A percentile compares a stretch with the other conserved stretches of the same genome.
phyloP scores from a whole-genome alignment of 2,888 invertebrate genomes.

The Cremastinae sp. region DNA sequence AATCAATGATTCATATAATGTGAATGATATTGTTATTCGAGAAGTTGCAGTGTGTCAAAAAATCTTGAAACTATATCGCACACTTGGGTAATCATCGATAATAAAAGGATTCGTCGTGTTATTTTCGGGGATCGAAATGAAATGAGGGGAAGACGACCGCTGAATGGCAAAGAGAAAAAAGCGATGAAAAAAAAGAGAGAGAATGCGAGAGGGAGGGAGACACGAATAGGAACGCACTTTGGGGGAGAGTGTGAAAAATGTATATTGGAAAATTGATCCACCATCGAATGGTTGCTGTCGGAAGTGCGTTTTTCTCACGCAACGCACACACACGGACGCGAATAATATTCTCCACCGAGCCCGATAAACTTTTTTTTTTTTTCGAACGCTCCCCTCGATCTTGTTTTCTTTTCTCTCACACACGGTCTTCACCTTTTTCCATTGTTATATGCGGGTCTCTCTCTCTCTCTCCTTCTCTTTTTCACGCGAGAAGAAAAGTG shows the following conservation, averaged over 20 bases:
- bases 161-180: background rate
- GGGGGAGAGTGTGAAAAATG: conserved; percentile 13
- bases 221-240: conserved; percentile 11
- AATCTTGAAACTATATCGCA: background rate
- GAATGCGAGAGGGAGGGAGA: background rate
- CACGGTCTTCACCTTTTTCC: background rate
- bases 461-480: conserved; percentile 5
- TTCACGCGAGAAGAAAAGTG: conserved; percentile 19
- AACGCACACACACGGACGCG: conserved; percentile 35
- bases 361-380: conserved; percentile 20
- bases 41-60: too few relatives aligned
- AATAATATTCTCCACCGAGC: conserved; percentile 43
- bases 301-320: conserved; percentile 53
- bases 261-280: conserved; percentile 59
- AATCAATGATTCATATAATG: too few relatives aligned
- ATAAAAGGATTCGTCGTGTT: conserved; percentile 6
- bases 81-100: background rate
- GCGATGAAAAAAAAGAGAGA: background rate
- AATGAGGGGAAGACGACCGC: conserved; percentile 8
- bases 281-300: conserved; percentile 49
- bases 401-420: conserved; percentile 11
- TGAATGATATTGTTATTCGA: too few relatives aligned
- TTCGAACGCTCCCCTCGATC: conserved; percentile 10
- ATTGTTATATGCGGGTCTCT: background rate
- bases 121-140: conserved; percentile 11